Conservation (phyloP, 2,888 invertebrate genomes). For the Mimachlamys varia region DNA sequence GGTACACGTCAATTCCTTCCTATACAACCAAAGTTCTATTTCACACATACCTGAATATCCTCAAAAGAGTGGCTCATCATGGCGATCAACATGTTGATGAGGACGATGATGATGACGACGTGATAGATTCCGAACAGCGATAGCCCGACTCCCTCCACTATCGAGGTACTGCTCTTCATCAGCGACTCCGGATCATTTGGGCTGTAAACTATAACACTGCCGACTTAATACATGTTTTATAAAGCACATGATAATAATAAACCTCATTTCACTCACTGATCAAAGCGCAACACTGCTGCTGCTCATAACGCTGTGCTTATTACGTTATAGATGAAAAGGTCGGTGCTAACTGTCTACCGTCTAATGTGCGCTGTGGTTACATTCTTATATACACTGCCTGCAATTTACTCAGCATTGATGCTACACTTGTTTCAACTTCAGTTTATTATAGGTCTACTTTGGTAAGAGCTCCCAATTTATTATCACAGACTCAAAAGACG, state of each 20-base stretch:
- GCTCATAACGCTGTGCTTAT: not conserved
- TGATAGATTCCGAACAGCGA: slow-evolving; percentile 85
- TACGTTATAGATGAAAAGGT: slow-evolving; percentile 31
- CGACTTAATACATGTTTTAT: not conserved
- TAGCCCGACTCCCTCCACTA: slow-evolving; percentile 85
- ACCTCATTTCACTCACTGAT: slow-evolving; percentile 16
- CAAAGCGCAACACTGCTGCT: slow-evolving; percentile 23
- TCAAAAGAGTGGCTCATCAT: slow-evolving; percentile 90
- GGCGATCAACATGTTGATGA: slow-evolving; percentile 90
- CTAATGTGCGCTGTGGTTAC: not conserved
- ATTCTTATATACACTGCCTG: slow-evolving; percentile 14
- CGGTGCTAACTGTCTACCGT: not conserved
- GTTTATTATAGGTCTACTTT: not conserved
- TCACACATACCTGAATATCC: slow-evolving; percentile 83
- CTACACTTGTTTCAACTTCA: not conserved
- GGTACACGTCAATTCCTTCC: no score
- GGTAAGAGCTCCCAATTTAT: not conserved
- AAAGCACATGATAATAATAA: slow-evolving; percentile 32
- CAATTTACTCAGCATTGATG: not conserved
- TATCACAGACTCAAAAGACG: not conserved
- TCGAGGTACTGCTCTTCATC: slow-evolving; percentile 75
- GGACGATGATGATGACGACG: slow-evolving; percentile 88
- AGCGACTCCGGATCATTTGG: slow-evolving; percentile 54
- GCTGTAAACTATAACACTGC: slow-evolving; percentile 62
- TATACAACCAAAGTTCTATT: no score